A percentile compares a stretch with the other conserved stretches of the same genome.
phyloP scores from a whole-genome alignment of 2,888 invertebrate genomes.

The Tinea pellionella region DNA sequence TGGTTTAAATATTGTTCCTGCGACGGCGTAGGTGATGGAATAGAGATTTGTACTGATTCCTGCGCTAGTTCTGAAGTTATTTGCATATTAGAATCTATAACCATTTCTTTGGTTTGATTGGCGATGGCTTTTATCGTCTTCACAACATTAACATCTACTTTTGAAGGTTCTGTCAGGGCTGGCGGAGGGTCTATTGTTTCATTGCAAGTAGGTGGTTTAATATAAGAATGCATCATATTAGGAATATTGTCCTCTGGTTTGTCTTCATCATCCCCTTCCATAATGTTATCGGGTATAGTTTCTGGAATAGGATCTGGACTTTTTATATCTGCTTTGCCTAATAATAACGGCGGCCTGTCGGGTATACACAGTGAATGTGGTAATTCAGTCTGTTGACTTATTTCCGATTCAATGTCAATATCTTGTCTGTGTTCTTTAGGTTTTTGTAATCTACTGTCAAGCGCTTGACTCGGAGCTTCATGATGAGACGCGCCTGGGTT shows the following conservation, averaged over 20 bases:
- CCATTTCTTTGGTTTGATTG: constrained; percentile 67
- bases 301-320: constrained; percentile 63
- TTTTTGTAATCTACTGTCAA: constrained; percentile 18
- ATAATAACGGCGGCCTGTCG: constrained; percentile 48
- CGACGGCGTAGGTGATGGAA: constrained; percentile 74
- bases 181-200: constrained; percentile 19
- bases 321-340: constrained; percentile 60
- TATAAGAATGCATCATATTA: constrained; percentile 44
- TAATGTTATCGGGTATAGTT: constrained; percentile 62
- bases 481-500: constrained; percentile 25
- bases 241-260: constrained; percentile 51
- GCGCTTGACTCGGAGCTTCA: constrained; percentile 29
- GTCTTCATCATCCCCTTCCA: constrained; percentile 60
- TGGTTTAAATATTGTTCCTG: constrained; percentile 74
- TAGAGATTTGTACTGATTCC: constrained; percentile 74
- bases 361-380: constrained; percentile 50
- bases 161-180: constrained; percentile 21
- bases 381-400: constrained; percentile 60
- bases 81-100: constrained; percentile 67
- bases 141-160: constrained; percentile 48
- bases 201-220: constrained; percentile 30
- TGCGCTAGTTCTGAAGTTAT: constrained; percentile 68
- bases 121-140: constrained; percentile 68
- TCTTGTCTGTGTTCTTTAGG: constrained; percentile 37
- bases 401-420: constrained; percentile 61